These are phyloP conservation scores for Amblyjoppa proteus DNA, from an alignment of 2,888 invertebrate genomes.

Conservation along the genomic window DNA sequence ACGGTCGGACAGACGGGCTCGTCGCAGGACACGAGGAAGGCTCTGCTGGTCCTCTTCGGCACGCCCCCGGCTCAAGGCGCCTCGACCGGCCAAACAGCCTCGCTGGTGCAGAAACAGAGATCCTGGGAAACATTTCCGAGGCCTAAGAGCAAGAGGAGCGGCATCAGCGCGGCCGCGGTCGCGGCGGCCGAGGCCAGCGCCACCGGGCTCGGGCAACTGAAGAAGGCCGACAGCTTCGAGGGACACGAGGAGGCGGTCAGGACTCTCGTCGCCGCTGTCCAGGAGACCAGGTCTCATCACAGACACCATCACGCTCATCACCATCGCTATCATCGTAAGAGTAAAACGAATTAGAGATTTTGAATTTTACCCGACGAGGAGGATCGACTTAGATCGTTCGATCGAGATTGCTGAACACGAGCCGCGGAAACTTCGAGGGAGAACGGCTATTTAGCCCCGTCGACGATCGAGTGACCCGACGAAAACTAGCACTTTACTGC, in stretches of 20 bases:
- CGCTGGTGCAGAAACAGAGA: constrained; percentile 87
- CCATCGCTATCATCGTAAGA: constrained; percentile 81
- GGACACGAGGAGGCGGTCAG: constrained; percentile 90
- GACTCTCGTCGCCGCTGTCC: constrained; percentile 89
- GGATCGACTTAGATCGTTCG: neutral
- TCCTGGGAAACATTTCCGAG: constrained; percentile 89
- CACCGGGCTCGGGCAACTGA: constrained; percentile 83
- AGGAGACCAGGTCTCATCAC: constrained; percentile 87
- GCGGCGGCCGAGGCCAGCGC: constrained; percentile 71
- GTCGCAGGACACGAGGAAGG: constrained; percentile 84
- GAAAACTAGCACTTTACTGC: neutral
- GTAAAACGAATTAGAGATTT: constrained; percentile 81
- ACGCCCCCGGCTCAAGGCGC: constrained; percentile 74
- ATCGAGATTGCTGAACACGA: neutral
- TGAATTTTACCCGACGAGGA: neutral
- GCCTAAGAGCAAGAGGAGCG: constrained; percentile 81
- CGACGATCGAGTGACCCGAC: neutral
- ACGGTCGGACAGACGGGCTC: constrained; percentile 72
- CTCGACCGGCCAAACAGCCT: constrained; percentile 72
- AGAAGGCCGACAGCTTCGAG: constrained; percentile 89
- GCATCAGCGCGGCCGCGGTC: constrained; percentile 69
- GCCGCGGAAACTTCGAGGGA: neutral
- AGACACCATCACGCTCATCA: constrained; percentile 81
- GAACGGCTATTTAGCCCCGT: neutral
- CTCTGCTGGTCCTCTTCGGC: constrained; percentile 86